A percentile compares a stretch with the other conserved stretches of the same genome.
Conservation (phyloP, 2,113 vertebrate genomes). For the Upupa epops region DNA sequence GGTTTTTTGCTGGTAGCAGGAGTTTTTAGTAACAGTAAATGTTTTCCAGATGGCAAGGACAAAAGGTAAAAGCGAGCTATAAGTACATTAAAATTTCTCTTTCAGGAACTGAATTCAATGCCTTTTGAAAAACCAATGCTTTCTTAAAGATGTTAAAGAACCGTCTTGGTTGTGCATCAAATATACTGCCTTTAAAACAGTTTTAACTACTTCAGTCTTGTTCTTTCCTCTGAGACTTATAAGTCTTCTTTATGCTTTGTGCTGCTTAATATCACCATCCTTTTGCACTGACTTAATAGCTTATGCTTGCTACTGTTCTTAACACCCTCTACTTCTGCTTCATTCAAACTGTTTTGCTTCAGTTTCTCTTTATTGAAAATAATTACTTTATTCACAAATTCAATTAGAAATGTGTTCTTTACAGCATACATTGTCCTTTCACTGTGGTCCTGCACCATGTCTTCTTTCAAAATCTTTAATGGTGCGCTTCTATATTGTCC, state of each 20-base stretch:
- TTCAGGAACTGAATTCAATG: not conserved
- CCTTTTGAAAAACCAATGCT: not conserved
- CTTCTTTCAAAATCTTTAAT: constrained; percentile 39
- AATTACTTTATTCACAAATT: not conserved
- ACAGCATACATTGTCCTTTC: not conserved
- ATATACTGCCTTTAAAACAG: not conserved
- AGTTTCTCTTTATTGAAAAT: not conserved
- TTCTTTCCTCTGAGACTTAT: not conserved
- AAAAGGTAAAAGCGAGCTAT: constrained; percentile 16
- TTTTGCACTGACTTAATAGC: not conserved
- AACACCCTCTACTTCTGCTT: not conserved
- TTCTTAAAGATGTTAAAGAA: not conserved
- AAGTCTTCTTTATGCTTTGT: not conserved
- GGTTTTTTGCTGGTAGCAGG: not conserved
- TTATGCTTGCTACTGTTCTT: not conserved
- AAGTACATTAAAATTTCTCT: not conserved
- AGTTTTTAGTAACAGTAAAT: not conserved
- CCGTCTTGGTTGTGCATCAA: not conserved
- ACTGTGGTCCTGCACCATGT: not conserved
- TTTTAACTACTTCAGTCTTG: not conserved
- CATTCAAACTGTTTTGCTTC: not conserved
- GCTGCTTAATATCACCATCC: not conserved
- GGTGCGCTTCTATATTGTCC: constrained; percentile 12
- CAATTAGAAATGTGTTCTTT: not conserved
- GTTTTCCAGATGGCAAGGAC: constrained; percentile 16